These are phyloP conservation scores for Machimus rusticus DNA, from an alignment of 2,888 invertebrate genomes.

Conservation along the genomic window DNA sequence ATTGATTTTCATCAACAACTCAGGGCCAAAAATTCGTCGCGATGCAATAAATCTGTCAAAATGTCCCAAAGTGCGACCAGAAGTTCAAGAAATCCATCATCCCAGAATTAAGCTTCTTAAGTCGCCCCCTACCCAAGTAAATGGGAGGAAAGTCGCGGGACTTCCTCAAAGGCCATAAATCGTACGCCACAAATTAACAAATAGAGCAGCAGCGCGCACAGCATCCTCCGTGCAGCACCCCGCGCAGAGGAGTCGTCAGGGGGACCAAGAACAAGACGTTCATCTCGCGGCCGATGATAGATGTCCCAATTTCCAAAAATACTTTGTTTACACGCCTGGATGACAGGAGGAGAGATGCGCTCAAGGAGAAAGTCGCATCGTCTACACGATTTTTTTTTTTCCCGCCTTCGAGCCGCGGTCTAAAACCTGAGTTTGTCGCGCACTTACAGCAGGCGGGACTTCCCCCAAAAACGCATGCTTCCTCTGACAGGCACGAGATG, in stretches of 20 bases:
- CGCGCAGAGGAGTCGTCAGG: not conserved
- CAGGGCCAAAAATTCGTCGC: not conserved
- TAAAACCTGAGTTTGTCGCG: not conserved
- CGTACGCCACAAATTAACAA: slow-evolving; percentile 28
- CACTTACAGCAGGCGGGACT: not conserved
- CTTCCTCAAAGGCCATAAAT: slow-evolving; percentile 17
- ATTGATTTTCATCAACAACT: slow-evolving; percentile 19
- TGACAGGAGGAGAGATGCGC: slow-evolving; percentile 17
- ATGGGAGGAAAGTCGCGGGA: not conserved
- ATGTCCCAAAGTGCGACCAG: slow-evolving; percentile 10
- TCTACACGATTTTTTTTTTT: not conserved
- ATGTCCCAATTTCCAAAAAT: slow-evolving; percentile 35
- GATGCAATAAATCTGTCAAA: slow-evolving; percentile 21
- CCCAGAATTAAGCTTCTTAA: slow-evolving; percentile 1
- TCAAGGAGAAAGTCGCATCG: not conserved
- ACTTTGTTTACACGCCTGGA: slow-evolving; percentile 14
- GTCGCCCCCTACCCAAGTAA: not conserved
- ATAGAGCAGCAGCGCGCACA: not conserved
- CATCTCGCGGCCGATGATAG: slow-evolving; percentile 16
- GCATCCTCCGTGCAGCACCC: not conserved
- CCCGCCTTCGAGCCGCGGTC: not conserved
- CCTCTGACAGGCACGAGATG: not conserved
- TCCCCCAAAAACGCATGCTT: not conserved
- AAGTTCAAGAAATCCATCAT: slow-evolving; percentile 30
- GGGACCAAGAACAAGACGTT: not conserved